These are phyloP conservation scores for Triplophysa dalaica DNA, from an alignment of 2,113 vertebrate genomes.

Conservation along the genomic window DNA sequence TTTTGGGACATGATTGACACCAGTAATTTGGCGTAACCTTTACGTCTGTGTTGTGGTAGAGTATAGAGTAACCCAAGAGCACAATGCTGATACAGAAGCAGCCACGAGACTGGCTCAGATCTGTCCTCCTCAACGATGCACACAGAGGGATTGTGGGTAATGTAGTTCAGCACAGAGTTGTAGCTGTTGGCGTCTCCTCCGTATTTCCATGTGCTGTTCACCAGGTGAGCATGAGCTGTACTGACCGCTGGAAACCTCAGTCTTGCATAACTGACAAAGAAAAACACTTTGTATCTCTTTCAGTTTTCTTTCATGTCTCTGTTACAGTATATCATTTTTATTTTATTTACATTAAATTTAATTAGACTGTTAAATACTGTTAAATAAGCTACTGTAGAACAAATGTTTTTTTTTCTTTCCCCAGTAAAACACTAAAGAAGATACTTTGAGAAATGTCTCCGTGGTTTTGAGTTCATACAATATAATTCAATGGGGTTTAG, in stretches of 20 bases:
- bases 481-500: too few relatives aligned
- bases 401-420: too few relatives aligned
- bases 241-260: neutral
- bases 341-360: too few relatives aligned
- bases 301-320: too few relatives aligned
- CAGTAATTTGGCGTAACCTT: conserved; percentile 42
- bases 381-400: too few relatives aligned
- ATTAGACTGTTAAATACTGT: too few relatives aligned
- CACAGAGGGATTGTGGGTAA: conserved; percentile 43
- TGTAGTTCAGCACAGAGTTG: conserved; percentile 43
- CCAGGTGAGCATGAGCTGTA: conserved; percentile 24
- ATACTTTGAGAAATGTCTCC: too few relatives aligned
- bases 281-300: too few relatives aligned
- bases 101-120: conserved; percentile 39
- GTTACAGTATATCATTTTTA: too few relatives aligned
- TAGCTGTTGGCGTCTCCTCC: conserved; percentile 17
- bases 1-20: conserved; percentile 18
- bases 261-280: neutral
- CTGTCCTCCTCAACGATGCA: conserved; percentile 22
- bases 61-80: conserved; percentile 51
- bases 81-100: conserved; percentile 32
- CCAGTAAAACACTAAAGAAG: too few relatives aligned
- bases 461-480: too few relatives aligned
- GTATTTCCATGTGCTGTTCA: conserved; percentile 51
- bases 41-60: conserved; percentile 29